These are phyloP conservation scores for Rissa tridactyla DNA, from an alignment of 2,113 vertebrate species.

Conservation along the genomic window DNA sequence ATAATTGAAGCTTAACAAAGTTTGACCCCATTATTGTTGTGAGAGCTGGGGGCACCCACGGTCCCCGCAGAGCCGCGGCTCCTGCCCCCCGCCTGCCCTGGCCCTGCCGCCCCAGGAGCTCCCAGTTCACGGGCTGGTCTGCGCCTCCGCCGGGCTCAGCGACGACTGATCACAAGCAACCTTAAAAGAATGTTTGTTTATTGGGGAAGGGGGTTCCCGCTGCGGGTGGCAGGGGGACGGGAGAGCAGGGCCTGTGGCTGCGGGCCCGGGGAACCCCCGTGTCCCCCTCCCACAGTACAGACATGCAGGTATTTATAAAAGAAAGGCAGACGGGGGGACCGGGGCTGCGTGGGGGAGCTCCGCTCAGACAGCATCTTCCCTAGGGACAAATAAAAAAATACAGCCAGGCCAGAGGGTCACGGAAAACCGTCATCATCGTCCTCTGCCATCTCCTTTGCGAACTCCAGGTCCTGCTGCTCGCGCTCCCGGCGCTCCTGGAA, in stretches of 20 bases:
- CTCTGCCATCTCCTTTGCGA: slow-evolving; percentile 98
- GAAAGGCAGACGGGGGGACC: neutral
- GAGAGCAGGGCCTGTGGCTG: neutral
- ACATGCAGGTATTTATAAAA: slow-evolving; percentile 66
- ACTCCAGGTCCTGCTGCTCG: slow-evolving; percentile 98
- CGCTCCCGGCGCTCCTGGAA: slow-evolving; percentile 92
- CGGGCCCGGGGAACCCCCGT: neutral
- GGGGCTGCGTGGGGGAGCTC: neutral
- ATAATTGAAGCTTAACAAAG: slow-evolving; percentile 77
- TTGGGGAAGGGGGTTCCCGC: neutral
- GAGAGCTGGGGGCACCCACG: neutral
- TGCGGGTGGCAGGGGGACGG: neutral
- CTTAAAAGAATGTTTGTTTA: slow-evolving; percentile 4
- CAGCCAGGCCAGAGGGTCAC: slow-evolving; percentile 69
- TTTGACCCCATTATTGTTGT: slow-evolving; percentile 25
- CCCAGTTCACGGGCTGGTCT: neutral
- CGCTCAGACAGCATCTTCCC: slow-evolving; percentile 29
- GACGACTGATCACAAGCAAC: neutral
- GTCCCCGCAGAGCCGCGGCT: neutral
- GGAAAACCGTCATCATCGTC: slow-evolving; percentile 97
- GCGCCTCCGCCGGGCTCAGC: neutral
- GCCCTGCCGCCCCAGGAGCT: slow-evolving; percentile 17
- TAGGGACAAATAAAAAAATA: slow-evolving; percentile 34
- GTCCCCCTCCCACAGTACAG: slow-evolving; percentile 13
- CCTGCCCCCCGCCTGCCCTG: neutral